Evolutionary conservation across 2,888 invertebrate genomes (phyloP).

Genomic region (Parthenolecanium corni): DNA sequence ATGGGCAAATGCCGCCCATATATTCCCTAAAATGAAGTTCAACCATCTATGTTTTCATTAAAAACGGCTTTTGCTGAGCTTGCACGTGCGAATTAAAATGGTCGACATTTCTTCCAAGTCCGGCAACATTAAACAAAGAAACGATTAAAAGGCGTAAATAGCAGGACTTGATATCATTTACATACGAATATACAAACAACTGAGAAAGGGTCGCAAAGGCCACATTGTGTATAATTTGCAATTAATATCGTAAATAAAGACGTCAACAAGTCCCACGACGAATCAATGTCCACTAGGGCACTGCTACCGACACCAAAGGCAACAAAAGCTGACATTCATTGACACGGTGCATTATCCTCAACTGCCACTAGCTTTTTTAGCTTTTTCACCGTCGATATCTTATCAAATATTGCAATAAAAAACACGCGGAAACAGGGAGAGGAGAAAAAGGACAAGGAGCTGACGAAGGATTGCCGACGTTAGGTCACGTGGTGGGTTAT

Average conservation of each 20-base stretch:
- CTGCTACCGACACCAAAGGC: not conserved
- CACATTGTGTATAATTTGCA: conserved; percentile 15
- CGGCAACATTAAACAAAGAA: no score
- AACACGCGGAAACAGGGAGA: not conserved
- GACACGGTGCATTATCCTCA: conserved; percentile 10
- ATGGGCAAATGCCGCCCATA: no score
- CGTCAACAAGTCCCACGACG: conserved; percentile 15
- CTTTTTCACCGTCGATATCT: conserved; percentile 4
- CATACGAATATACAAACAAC: no score
- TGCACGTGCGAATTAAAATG: no score
- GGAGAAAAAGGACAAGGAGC: not conserved
- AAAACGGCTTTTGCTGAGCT: no score
- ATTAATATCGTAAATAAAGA: conserved; percentile 25
- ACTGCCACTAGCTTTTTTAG: no score
- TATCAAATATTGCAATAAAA: conserved; percentile 6
- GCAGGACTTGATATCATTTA: no score
- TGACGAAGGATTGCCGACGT: conserved; percentile 9
- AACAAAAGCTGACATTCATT: conserved; percentile 4
- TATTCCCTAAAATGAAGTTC: no score
- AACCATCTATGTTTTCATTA: no score
- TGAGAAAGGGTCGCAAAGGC: not conserved
- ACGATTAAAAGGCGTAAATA: no score
- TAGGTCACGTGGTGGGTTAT: conserved; percentile 22
- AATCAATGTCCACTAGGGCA: conserved; percentile 10
- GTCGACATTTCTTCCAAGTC: no score